phyloP scores from a whole-genome alignment of 2,797 vertebrate genomes.

The Selene dorsalis region DNA sequence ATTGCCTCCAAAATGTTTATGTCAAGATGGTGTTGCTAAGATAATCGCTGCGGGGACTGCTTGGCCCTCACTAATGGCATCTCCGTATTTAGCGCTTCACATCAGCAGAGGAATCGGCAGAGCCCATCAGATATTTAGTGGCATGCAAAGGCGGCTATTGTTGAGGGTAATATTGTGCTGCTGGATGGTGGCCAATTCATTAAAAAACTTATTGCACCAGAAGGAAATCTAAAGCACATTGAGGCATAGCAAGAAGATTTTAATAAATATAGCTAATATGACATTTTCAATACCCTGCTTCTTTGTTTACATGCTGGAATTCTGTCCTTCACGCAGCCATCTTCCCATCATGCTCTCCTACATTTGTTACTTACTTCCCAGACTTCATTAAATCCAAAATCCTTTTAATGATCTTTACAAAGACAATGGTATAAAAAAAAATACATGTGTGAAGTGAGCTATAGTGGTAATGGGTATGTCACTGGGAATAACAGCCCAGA shows the following conservation, averaged over 20 bases:
- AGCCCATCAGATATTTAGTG: slow-evolving; percentile 64
- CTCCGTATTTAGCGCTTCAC: slow-evolving; percentile 60
- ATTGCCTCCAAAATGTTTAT: slow-evolving; percentile 77
- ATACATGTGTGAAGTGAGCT: background rate
- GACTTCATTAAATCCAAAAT: slow-evolving; percentile 44
- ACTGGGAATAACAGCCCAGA: slow-evolving; percentile 12
- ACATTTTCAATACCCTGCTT: slow-evolving; percentile 38
- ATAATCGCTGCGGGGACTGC: slow-evolving; percentile 63
- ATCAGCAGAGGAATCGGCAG: slow-evolving; percentile 56
- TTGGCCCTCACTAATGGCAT: slow-evolving; percentile 70
- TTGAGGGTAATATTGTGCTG: slow-evolving; percentile 51
- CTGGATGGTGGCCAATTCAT: slow-evolving; percentile 76
- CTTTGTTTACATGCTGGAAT: slow-evolving; percentile 47
- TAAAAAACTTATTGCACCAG: slow-evolving; percentile 65
- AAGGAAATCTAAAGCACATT: slow-evolving; percentile 60
- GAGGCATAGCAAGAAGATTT: slow-evolving; percentile 53
- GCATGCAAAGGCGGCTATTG: slow-evolving; percentile 44
- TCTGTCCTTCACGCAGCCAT: background rate
- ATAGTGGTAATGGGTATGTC: slow-evolving; percentile 11
- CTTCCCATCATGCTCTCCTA: background rate
- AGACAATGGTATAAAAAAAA: slow-evolving; percentile 1
- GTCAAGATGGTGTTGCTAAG: slow-evolving; percentile 69
- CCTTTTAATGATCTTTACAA: slow-evolving; percentile 24
- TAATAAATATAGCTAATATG: slow-evolving; percentile 65
- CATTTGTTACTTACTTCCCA: slow-evolving; percentile 23